Base-by-base conservation (phyloP, 2,113 vertebrate species). In the Blennius ocellaris region DNA sequence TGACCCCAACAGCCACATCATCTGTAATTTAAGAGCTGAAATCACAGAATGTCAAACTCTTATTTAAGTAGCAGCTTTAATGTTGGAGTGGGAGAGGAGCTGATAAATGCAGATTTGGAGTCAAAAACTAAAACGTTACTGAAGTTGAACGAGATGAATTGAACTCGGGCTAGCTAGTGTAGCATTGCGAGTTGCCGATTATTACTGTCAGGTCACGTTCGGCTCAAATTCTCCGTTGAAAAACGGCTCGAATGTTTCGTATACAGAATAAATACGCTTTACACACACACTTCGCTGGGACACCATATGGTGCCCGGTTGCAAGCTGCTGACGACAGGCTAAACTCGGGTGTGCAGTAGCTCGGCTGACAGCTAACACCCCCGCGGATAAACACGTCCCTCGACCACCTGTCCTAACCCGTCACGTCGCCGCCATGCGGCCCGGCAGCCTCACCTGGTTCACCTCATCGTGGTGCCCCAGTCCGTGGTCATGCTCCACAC, bases 401-500 rank as follows among this genome's bases (percentile, higher is more conserved):
- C 21, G 21, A 30, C 21, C 7, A 1, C 38, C 21, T 16, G 3
- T 17, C 66, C 48, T 15, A 37, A 30, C 11, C 16, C 0, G 14
- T 36, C 45, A 7, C 3, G 21, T 2, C 1, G 39, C 9, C 11
- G 41, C 17, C 3, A 2, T 10, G 10, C 3, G 8, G 11, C 1
- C 5, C 1, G 6, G 16, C 15, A 6, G 12, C 44, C 86, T 79
- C 38, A 94, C 94, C 93, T 91, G 90, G 56, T 87, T 69, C 2
- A 82, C 45, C 12, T 91, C 91, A 16, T 90, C 81, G 15, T 88
- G 90, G 72, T 92, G 90, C 41, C 74, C 87, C 66, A 91, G 75
- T 53, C 90, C 93, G 63, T 94, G 94, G 77, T 94, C 90, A 82
- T 95, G 94, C 65, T 93, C 90, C 11, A 93, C 91, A 73, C 94